Percentiles rank a stretch among this genome's conserved stretches.
Evolutionary conservation across 2,888 invertebrate genomes (phyloP).

Genomic region (Apodemia zela): DNA sequence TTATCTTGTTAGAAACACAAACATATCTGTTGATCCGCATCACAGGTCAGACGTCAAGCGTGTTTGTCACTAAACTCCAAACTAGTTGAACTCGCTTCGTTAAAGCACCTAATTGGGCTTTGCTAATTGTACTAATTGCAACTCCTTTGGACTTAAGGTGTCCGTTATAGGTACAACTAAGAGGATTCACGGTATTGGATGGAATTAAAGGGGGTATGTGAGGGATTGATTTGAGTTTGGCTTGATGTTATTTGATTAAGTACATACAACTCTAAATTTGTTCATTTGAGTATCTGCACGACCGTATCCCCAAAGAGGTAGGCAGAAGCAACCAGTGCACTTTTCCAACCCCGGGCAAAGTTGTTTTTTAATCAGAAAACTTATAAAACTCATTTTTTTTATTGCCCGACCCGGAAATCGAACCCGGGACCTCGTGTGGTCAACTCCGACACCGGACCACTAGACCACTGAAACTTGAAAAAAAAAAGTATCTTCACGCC

Average conservation of each 20-base stretch:
- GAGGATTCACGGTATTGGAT: conserved; percentile 15
- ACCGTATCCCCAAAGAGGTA: no score
- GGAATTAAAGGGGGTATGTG: not conserved
- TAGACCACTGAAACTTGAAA: no score
- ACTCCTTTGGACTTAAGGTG: conserved; percentile 69
- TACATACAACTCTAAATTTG: no score
- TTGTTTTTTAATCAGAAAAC: no score
- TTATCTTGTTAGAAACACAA: conserved; percentile 42
- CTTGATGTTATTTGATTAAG: not conserved
- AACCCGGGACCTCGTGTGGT: no score
- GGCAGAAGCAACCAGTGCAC: no score
- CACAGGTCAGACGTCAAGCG: conserved; percentile 60
- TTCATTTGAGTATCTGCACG: no score
- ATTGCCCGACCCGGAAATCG: no score
- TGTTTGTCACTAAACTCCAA: conserved; percentile 62
- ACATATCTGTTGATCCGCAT: conserved; percentile 51
- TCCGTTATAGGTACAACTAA: conserved; percentile 36
- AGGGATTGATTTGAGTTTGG: conserved; percentile 9
- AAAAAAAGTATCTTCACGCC: no score
- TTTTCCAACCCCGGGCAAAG: no score
- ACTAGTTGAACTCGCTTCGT: conserved; percentile 67
- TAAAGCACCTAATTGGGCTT: conserved; percentile 72
- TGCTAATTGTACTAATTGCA: conserved; percentile 71
- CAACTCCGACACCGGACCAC: no score
- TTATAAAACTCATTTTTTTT: no score